Evolutionary conservation across 2,113 vertebrate species (phyloP).

Genomic region (Rhabdornis inornatus): DNA sequence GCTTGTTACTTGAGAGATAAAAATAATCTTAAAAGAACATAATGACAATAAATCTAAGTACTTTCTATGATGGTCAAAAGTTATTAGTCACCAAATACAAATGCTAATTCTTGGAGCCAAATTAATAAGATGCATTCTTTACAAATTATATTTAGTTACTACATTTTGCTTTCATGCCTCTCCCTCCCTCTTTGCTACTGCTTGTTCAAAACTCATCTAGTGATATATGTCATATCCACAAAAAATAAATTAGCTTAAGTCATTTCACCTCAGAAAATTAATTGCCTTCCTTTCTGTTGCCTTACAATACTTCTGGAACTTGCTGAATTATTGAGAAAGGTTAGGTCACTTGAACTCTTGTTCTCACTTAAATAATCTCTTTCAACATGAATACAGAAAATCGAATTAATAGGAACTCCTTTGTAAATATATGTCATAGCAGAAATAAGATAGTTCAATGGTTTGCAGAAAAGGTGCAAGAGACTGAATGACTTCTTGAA

Average conservation of each 20-base stretch:
- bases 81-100: background rate
- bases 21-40: background rate
- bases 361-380: background rate
- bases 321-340: slow-evolving; percentile 21
- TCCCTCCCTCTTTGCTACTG: background rate
- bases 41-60: background rate
- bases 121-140: background rate
- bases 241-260: background rate
- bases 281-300: background rate
- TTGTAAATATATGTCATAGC: background rate
- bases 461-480: background rate
- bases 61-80: background rate
- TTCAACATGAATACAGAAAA: background rate
- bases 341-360: background rate
- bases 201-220: background rate
- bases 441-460: background rate
- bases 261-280: slow-evolving; percentile 14
- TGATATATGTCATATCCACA: background rate
- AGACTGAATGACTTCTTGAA: background rate
- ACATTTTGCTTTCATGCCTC: background rate
- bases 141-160: background rate
- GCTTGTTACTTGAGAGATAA: background rate
- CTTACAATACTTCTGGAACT: background rate
- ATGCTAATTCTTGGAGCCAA: background rate
- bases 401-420: background rate